Evolutionary conservation across 2,888 invertebrate genomes (phyloP).

Genomic region (Anagyrus pseudococci): DNA sequence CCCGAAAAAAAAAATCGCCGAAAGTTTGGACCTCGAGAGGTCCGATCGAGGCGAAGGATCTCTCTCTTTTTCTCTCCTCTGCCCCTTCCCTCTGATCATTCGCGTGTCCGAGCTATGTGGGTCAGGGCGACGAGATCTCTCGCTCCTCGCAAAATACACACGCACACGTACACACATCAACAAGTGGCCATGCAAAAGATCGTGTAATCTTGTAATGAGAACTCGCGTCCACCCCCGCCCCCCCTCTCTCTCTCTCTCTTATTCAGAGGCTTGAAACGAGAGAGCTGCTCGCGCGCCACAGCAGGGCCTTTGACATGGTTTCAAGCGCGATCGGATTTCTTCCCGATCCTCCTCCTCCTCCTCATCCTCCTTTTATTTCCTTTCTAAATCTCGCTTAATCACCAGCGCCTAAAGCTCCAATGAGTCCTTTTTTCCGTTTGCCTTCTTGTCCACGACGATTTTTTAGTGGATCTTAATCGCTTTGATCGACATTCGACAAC

Average conservation of each 20-base stretch:
- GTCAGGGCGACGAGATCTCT: slow-evolving; percentile 24
- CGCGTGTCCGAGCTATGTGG: slow-evolving; percentile 18
- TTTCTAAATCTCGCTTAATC: too few relatives aligned
- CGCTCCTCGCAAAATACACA: background rate
- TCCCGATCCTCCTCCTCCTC: background rate
- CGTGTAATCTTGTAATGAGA: slow-evolving; percentile 38
- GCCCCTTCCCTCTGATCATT: too few relatives aligned
- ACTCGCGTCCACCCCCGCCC: background rate
- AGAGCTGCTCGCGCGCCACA: slow-evolving; percentile 1
- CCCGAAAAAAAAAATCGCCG: background rate
- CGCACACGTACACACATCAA: slow-evolving; percentile 15
- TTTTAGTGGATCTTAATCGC: too few relatives aligned
- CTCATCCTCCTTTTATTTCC: slow-evolving; percentile 3
- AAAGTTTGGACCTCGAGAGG: background rate
- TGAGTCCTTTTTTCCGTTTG: too few relatives aligned
- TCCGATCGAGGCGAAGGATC: background rate
- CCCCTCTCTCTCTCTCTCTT: background rate
- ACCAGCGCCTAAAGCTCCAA: too few relatives aligned
- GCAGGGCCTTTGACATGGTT: slow-evolving; percentile 32
- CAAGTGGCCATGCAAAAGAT: slow-evolving; percentile 36
- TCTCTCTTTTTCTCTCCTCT: background rate
- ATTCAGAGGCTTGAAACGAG: slow-evolving; percentile 17
- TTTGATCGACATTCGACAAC: too few relatives aligned
- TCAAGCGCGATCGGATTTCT: slow-evolving; percentile 33
- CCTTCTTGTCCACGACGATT: too few relatives aligned